Evolutionary conservation across 2,888 invertebrate species (phyloP).

Genomic region (Campoplex nolae): DNA sequence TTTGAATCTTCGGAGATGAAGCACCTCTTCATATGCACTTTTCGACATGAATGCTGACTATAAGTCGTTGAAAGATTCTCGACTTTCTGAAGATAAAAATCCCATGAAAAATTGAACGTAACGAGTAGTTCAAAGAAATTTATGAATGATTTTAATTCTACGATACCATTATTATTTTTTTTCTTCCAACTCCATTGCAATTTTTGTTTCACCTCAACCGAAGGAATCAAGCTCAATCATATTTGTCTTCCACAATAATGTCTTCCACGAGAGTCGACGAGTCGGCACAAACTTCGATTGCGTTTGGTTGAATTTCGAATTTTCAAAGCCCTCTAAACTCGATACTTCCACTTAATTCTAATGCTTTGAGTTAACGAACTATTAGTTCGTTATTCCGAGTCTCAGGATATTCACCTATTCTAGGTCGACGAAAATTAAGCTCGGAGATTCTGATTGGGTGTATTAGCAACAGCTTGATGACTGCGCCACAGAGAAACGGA

Average conservation of each 20-base stretch:
- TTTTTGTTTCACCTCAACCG: background rate
- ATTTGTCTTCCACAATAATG: too few relatives aligned
- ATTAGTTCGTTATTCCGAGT: conserved; percentile 10
- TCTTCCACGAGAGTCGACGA: background rate
- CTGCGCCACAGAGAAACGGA: conserved; percentile 6
- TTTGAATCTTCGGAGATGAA: conserved; percentile 39
- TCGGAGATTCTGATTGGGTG: conserved; percentile 25
- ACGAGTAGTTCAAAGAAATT: conserved; percentile 48
- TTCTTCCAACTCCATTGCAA: background rate
- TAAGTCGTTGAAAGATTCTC: conserved; percentile 7
- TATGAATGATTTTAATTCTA: conserved; percentile 3
- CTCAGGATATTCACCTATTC: conserved; percentile 13
- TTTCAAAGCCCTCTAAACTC: background rate
- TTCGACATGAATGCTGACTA: conserved; percentile 30
- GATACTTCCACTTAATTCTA: background rate
- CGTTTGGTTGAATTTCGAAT: conserved; percentile 5
- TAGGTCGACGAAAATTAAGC: conserved; percentile 13
- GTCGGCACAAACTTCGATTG: conserved; percentile 20
- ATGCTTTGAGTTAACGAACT: conserved; percentile 27
- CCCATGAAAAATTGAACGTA: conserved; percentile 50
- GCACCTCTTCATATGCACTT: conserved; percentile 46
- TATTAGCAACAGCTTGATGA: conserved; percentile 29
- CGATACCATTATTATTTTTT: conserved; percentile 11
- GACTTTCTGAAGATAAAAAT: conserved; percentile 55
- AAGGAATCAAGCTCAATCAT: background rate